These are phyloP conservation scores for Drosophila lacertosa DNA, from an alignment of 1,140 invertebrate genomes.

Conservation along the genomic window DNA sequence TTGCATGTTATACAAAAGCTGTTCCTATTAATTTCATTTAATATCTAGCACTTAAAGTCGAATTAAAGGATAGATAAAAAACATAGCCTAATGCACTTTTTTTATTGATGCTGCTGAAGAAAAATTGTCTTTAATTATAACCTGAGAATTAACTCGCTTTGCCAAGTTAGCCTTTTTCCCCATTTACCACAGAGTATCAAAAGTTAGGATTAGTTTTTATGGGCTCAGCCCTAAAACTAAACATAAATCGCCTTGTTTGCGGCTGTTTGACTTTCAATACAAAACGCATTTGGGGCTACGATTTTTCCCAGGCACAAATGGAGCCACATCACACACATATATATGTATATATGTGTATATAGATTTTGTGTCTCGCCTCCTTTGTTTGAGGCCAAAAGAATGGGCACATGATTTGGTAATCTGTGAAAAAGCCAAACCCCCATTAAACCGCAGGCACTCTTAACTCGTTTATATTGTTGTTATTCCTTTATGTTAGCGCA, in stretches of 20 bases:
- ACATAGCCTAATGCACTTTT: no score
- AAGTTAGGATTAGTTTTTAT: slow-evolving; percentile 1
- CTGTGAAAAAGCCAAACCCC: slow-evolving; percentile 82
- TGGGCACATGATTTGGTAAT: slow-evolving; percentile 73
- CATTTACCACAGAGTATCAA: background rate
- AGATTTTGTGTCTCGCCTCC: background rate
- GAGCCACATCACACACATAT: slow-evolving; percentile 49
- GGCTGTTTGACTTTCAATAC: slow-evolving; percentile 16
- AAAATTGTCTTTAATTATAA: background rate
- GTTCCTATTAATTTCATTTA: no score
- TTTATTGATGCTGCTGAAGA: no score
- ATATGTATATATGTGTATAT: background rate
- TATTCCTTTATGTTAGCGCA: slow-evolving; percentile 16
- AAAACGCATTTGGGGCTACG: slow-evolving; percentile 19
- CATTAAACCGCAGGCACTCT: slow-evolving; percentile 76
- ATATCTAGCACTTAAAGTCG: no score
- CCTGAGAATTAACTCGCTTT: background rate
- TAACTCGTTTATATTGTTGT: slow-evolving; percentile 59
- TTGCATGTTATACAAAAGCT: no score
- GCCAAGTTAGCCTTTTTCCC: no score
- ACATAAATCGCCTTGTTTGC: slow-evolving; percentile 9
- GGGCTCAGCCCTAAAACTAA: background rate
- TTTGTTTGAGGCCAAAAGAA: slow-evolving; percentile 55
- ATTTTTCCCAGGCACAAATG: slow-evolving; percentile 35
- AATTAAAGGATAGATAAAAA: no score